These are phyloP conservation scores for Drosophila miranda DNA, from an alignment of 1,140 invertebrate genomes.

Conservation along the genomic window DNA sequence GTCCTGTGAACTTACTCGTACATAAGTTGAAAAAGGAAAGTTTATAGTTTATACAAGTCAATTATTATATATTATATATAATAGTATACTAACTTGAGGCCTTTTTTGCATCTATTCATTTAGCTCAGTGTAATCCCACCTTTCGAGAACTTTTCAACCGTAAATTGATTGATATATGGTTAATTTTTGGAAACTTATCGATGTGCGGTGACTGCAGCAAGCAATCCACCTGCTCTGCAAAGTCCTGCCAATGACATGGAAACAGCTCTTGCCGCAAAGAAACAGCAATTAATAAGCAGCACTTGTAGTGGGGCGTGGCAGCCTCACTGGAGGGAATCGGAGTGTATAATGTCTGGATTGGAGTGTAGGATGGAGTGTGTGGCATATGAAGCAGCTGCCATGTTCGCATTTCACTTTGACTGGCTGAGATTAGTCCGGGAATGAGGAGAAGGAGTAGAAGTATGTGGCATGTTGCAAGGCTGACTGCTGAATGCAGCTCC, in stretches of 20 bases:
- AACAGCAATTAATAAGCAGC: slow-evolving; percentile 62
- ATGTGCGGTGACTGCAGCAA: too few relatives aligned
- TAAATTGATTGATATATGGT: slow-evolving; percentile 44
- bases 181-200: slow-evolving; percentile 17
- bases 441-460: slow-evolving; percentile 19
- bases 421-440: slow-evolving; percentile 50
- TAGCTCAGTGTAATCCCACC: neutral
- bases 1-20: too few relatives aligned
- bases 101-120: too few relatives aligned
- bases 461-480: slow-evolving; percentile 16
- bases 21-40: too few relatives aligned
- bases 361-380: neutral
- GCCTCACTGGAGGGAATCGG: neutral
- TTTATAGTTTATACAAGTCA: too few relatives aligned
- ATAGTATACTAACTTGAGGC: too few relatives aligned
- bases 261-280: slow-evolving; percentile 34
- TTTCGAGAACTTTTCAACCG: neutral
- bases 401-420: slow-evolving; percentile 28
- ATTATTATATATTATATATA: too few relatives aligned
- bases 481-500: slow-evolving; percentile 19
- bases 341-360: neutral
- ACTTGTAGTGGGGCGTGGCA: slow-evolving; percentile 10
- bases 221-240: neutral
- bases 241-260: slow-evolving; percentile 38
- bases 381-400: slow-evolving; percentile 34